Evolutionary conservation across 2,113 vertebrate species (phyloP).

Genomic region (Melanerpes aurifrons): DNA sequence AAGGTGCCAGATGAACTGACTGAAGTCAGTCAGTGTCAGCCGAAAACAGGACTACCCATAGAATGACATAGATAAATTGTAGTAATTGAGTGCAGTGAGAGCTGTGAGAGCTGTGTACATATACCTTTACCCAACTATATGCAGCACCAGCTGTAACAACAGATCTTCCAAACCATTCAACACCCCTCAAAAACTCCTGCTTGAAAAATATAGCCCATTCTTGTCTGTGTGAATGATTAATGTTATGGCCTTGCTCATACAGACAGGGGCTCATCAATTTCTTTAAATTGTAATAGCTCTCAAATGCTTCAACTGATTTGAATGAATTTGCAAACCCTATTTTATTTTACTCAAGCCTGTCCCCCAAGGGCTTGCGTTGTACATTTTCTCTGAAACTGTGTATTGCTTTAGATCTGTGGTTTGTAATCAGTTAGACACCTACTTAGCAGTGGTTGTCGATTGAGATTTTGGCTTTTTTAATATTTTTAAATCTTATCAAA

Average conservation of each 20-base stretch:
- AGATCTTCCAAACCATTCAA: neutral
- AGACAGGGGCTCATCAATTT: constrained; percentile 31
- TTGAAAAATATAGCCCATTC: constrained; percentile 9
- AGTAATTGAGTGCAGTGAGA: accelerated
- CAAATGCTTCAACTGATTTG: constrained; percentile 31
- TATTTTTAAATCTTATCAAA: constrained; percentile 22
- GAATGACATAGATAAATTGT: neutral
- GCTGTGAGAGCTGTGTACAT: neutral
- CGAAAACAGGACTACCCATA: neutral
- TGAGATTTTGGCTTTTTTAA: neutral
- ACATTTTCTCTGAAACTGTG: constrained; percentile 9
- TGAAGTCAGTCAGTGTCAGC: neutral
- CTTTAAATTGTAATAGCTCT: constrained; percentile 36
- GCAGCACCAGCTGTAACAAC: neutral
- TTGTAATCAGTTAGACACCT: constrained; percentile 4
- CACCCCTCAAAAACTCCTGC: neutral
- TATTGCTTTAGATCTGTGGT: constrained; percentile 20
- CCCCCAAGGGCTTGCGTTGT: neutral
- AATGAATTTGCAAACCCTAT: constrained; percentile 57
- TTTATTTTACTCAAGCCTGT: neutral
- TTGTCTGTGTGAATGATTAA: constrained; percentile 38
- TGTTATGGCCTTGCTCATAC: neutral
- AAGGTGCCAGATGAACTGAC: neutral
- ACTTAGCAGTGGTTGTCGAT: constrained; percentile 1
- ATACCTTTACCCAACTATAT: neutral